Evolutionary conservation across 2,888 invertebrate species (phyloP).

Genomic region (Oxyscelio sp.): DNA sequence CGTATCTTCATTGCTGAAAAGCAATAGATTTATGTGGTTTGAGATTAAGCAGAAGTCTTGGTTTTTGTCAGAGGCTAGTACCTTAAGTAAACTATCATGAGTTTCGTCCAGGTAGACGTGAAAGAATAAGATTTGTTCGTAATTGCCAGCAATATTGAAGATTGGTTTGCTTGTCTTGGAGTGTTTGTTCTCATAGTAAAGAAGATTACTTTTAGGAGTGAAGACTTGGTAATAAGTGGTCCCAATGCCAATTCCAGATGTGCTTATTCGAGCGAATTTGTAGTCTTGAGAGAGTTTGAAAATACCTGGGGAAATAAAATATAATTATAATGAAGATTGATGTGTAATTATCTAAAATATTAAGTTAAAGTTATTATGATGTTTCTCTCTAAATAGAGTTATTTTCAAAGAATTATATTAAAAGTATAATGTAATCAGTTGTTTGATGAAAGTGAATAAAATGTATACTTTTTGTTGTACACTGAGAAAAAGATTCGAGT

Average conservation of each 20-base stretch:
- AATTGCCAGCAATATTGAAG: slow-evolving; percentile 68
- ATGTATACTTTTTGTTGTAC: too few species aligned
- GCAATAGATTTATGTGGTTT: slow-evolving; percentile 79
- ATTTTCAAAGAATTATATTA: too few species aligned
- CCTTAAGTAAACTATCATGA: slow-evolving; percentile 68
- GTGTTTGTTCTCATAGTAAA: slow-evolving; percentile 81
- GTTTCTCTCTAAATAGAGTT: too few species aligned
- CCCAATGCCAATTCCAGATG: slow-evolving; percentile 81
- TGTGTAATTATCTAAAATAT: too few species aligned
- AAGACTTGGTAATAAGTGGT: slow-evolving; percentile 80
- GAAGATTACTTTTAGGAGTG: slow-evolving; percentile 61
- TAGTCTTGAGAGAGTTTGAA: too few species aligned
- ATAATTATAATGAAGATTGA: too few species aligned
- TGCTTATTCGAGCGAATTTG: slow-evolving; percentile 80
- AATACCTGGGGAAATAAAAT: too few species aligned
- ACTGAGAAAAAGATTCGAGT: too few species aligned
- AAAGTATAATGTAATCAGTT: too few species aligned
- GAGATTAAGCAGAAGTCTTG: slow-evolving; percentile 80
- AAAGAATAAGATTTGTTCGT: slow-evolving; percentile 56
- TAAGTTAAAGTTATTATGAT: too few species aligned
- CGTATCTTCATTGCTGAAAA: slow-evolving; percentile 67
- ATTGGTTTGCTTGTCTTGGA: slow-evolving; percentile 75
- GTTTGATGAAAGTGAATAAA: too few species aligned
- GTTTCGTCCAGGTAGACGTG: slow-evolving; percentile 68
- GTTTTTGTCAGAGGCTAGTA: slow-evolving; percentile 48